A percentile compares a stretch with the other conserved stretches of the same genome.
Conservation (phyloP, 2,888 invertebrate genomes). For the Plebejus melissa region DNA sequence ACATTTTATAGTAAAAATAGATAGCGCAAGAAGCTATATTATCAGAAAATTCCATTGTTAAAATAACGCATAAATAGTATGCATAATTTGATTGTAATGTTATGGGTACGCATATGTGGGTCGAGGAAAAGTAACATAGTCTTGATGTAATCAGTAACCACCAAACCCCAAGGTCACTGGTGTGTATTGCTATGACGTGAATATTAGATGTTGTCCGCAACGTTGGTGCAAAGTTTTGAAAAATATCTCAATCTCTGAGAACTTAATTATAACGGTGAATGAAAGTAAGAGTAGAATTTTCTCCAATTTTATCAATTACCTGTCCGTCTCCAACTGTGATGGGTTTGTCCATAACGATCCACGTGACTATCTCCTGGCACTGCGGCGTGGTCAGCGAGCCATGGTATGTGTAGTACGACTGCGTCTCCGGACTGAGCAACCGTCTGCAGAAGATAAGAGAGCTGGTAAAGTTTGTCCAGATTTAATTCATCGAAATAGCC, state of each 20-base stretch:
- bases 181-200: neutral
- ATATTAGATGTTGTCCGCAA: slow-evolving; percentile 39
- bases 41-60: slow-evolving; percentile 2
- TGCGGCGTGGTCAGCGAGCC: slow-evolving; percentile 88
- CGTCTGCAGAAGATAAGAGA: slow-evolving; percentile 42
- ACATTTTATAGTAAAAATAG: neutral
- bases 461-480: too few relatives aligned
- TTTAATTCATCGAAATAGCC: too few relatives aligned
- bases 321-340: slow-evolving; percentile 43
- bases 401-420: slow-evolving; percentile 82
- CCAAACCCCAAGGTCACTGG: neutral
- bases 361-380: slow-evolving; percentile 85
- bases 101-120: slow-evolving; percentile 25
- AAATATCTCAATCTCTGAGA: neutral
- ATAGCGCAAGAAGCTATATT: neutral
- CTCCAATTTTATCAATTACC: neutral
- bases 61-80: slow-evolving; percentile 2
- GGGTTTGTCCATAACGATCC: slow-evolving; percentile 81
- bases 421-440: slow-evolving; percentile 80
- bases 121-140: slow-evolving; percentile 19
- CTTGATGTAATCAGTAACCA: neutral
- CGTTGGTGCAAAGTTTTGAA: neutral
- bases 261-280: neutral
- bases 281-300: too few relatives aligned
- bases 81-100: slow-evolving; percentile 19